These are phyloP conservation scores for Chelon auratus DNA, from an alignment of 2,797 vertebrate genomes.

Conservation along the genomic window DNA sequence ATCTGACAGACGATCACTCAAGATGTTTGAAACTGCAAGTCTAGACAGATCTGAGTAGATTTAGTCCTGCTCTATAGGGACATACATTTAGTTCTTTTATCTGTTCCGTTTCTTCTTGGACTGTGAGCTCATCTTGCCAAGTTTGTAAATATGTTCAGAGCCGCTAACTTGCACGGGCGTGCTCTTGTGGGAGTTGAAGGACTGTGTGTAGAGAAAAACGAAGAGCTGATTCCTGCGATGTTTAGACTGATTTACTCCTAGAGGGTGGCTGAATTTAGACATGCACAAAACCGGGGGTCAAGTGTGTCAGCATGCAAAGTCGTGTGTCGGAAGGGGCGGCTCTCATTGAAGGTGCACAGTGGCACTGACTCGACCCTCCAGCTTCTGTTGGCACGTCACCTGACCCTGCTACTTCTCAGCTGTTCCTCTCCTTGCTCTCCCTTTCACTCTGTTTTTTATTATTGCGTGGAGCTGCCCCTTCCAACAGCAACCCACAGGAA, in stretches of 20 bases:
- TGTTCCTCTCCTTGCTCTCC: conserved; percentile 60
- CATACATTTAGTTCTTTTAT: conserved; percentile 46
- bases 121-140: conserved; percentile 33
- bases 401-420: conserved; percentile 65
- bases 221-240: conserved; percentile 28
- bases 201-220: conserved; percentile 38
- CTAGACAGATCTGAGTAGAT: conserved; percentile 32
- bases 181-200: conserved; percentile 46
- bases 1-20: conserved; percentile 53
- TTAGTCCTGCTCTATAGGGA: conserved; percentile 37
- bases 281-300: conserved; percentile 47
- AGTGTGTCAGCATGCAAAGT: conserved; percentile 53
- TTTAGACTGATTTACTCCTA: conserved; percentile 55
- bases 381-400: conserved; percentile 53
- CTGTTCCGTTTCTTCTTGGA: conserved; percentile 43
- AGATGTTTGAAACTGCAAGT: conserved; percentile 48
- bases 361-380: conserved; percentile 22
- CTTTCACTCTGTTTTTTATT: conserved; percentile 77
- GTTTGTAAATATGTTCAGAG: conserved; percentile 49
- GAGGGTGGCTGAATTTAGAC: conserved; percentile 40
- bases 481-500: conserved; percentile 90
- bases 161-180: conserved; percentile 58
- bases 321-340: conserved; percentile 3
- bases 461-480: conserved; percentile 78
- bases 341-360: neutral